A percentile compares a stretch with the other conserved stretches of the same genome.
Evolutionary conservation across 2,888 invertebrate genomes (phyloP).

Genomic region (Anagyrus pseudococci): DNA sequence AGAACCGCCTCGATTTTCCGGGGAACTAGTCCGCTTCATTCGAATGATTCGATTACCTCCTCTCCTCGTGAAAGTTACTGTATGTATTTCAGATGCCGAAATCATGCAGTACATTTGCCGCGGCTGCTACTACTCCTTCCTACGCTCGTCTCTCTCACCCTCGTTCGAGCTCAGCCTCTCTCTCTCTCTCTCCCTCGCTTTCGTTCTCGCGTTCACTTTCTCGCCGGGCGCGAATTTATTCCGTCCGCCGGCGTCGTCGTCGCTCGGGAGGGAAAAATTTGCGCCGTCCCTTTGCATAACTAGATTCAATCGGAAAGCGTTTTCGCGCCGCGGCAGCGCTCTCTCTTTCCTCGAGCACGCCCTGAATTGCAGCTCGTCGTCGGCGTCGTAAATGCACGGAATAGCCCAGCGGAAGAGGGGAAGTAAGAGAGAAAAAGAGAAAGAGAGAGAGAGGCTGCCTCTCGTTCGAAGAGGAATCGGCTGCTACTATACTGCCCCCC

Average conservation of each 20-base stretch:
- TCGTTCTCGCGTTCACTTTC: not conserved
- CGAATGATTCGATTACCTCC: slow-evolving; percentile 10
- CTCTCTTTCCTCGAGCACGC: not conserved
- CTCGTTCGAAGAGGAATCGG: too few species aligned
- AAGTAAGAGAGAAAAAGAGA: not conserved
- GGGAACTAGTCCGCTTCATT: not conserved
- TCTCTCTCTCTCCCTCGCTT: not conserved
- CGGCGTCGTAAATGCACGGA: not conserved
- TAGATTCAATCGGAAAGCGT: slow-evolving; percentile 49
- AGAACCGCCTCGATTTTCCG: not conserved
- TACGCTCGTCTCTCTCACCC: not conserved
- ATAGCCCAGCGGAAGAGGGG: slow-evolving; percentile 24
- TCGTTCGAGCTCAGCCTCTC: not conserved
- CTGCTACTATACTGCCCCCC: not conserved
- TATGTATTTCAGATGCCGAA: slow-evolving; percentile 16
- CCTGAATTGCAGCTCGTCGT: not conserved
- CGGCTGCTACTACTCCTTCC: too few species aligned
- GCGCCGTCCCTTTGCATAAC: slow-evolving; percentile 48
- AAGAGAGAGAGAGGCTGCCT: not conserved
- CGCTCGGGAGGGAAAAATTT: slow-evolving; percentile 41
- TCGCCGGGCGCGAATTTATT: slow-evolving; percentile 13
- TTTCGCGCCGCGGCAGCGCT: slow-evolving; percentile 34
- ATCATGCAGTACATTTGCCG: slow-evolving; percentile 17
- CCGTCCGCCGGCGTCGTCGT: slow-evolving; percentile 1
- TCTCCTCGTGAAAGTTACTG: not conserved